Evolutionary conservation across 2,113 vertebrate genomes (phyloP), one percentile per base, ranked within the genome.

Genomic region (Stegastes partitus): DNA sequence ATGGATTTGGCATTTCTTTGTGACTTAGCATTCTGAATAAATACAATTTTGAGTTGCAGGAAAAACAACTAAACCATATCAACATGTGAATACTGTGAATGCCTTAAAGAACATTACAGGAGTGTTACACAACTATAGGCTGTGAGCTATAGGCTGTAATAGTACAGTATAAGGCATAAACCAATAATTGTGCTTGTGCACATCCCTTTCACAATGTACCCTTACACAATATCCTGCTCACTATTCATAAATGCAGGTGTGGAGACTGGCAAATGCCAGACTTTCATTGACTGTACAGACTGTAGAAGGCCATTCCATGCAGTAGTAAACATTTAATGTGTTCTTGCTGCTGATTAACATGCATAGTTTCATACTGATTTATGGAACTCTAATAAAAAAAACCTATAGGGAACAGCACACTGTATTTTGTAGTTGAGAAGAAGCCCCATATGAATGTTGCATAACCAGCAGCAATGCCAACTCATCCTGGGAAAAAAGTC

Each of bases 211-310:
- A 12, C 39, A 14, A 42, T 42, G 2, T 42, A 12, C 6, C 39
- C 39, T 11, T 31, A 31, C 1, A 14, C 12, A 14, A 12, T 19
- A 2, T 34, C n/a, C 3, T 68, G 31, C 50, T 68, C 39, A 31
- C 45, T 49, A 49, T 54, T 71, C 47, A 72, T 42, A 14, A 11
- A 42, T 12, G 39, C 3, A 55, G 37, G 39, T 57, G 71, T 68
- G 44, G n/a, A 64, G n/a, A 42, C 59, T 47, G 34, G n/a, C 62
- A 18, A 50, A 63, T 50, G 61, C 31, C 39, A 56, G 26, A 23
- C 49, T 69, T 34, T 74, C 64, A 74, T 47, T 78, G 69, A 70
- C 34, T 49, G 57, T 4, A 5, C 49, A 76, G 39, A 44, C 62
- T 58, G 23, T 10, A 37, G 31, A 51, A 21, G 37, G 34, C 44